Conservation (phyloP, 2,888 invertebrate species). For the Zaprionus obscuricornis region DNA sequence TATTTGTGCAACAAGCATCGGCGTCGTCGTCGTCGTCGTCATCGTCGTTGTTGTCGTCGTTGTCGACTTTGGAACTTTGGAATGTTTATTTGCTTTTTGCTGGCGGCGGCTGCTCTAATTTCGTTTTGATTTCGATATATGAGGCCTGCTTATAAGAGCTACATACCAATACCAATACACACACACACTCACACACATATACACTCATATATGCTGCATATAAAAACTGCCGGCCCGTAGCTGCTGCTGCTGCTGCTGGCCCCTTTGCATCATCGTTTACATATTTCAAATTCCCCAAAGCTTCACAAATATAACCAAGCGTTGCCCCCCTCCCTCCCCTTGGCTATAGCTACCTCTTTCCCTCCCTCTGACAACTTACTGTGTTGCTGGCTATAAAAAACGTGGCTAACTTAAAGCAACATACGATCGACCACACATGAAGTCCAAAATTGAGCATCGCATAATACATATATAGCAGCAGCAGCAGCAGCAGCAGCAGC, state of each 20-base stretch:
- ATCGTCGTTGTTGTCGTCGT: conserved; percentile 2
- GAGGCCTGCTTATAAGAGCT: conserved; percentile 6
- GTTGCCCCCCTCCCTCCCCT: neutral
- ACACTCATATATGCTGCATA: neutral
- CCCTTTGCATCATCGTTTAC: conserved; percentile 40
- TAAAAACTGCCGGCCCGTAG: conserved; percentile 20
- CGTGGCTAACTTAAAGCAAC: too few species aligned
- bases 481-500: too few species aligned
- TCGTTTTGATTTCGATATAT: conserved; percentile 49
- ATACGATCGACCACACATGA: too few species aligned
- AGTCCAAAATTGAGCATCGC: too few species aligned
- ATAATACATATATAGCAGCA: too few species aligned
- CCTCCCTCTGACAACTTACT: too few species aligned
- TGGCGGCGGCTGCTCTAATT: conserved; percentile 46
- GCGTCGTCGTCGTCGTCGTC: too few species aligned
- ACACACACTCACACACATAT: conserved; percentile 6
- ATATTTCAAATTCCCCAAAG: conserved; percentile 41
- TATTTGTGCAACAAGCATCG: conserved; percentile 54
- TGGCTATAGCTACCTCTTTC: too few species aligned
- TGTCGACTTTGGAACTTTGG: conserved; percentile 58
- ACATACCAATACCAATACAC: neutral
- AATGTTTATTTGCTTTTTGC: conserved; percentile 54
- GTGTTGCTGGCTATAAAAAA: too few species aligned
- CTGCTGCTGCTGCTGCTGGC: too few species aligned
- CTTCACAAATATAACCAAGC: too few species aligned